Percentiles rank a stretch among this genome's conserved stretches.
These are phyloP conservation scores for Ectobius pallidus DNA, from an alignment of 2,888 invertebrate genomes.

Conservation along the genomic window DNA sequence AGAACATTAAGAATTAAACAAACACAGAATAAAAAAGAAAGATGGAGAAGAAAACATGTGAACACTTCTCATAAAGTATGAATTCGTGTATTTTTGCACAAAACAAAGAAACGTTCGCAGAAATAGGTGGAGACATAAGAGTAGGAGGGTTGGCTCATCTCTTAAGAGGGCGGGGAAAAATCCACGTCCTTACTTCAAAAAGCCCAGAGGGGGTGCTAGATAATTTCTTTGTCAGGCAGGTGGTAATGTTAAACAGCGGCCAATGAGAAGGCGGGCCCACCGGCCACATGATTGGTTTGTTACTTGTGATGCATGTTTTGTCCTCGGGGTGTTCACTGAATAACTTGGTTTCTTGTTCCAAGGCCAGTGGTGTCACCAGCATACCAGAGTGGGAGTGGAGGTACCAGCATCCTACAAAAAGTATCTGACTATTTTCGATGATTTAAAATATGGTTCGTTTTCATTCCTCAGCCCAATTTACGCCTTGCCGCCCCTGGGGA, in stretches of 20 bases:
- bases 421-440: slow-evolving; percentile 33
- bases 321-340: not conserved
- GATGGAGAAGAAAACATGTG: too few species aligned
- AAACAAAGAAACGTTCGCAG: too few species aligned
- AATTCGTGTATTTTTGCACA: too few species aligned
- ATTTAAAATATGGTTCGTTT: slow-evolving; percentile 39
- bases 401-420: not conserved
- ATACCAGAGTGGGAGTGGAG: not conserved
- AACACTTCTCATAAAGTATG: too few species aligned
- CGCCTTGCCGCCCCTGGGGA: slow-evolving; percentile 26
- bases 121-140: not conserved
- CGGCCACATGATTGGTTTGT: slow-evolving; percentile 18
- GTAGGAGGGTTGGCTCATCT: not conserved
- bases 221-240: slow-evolving; percentile 15
- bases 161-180: not conserved
- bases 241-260: slow-evolving; percentile 7
- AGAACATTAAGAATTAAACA: too few species aligned
- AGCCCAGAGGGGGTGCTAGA: slow-evolving; percentile 6
- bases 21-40: too few species aligned
- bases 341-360: not conserved
- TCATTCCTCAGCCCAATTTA: slow-evolving; percentile 33
- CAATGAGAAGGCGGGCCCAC: not conserved
- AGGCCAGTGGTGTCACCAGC: slow-evolving; percentile 26
- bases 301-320: not conserved
- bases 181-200: not conserved